Base-by-base conservation (phyloP, 2,113 vertebrate species). In the Mesitornis unicolor region DNA sequence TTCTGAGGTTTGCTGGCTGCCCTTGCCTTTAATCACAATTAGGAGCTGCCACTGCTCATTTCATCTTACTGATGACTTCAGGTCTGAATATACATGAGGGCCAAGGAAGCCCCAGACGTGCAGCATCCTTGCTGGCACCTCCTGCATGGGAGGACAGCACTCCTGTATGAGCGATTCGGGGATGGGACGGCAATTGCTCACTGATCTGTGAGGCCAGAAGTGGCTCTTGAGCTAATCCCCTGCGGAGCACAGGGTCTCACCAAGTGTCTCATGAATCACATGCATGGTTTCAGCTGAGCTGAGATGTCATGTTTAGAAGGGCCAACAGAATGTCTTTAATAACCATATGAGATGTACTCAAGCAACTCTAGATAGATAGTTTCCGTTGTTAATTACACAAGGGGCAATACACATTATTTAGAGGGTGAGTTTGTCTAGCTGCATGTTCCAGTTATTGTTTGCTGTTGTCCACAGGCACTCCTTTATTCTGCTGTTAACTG, bases 131-230 rank as follows among this genome's bases (percentile, higher is more conserved):
- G 5, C 69, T 71, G 78, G 69, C 61, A 84, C 48, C 65, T n/a
- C 78, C 25, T 14, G 75, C 22, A 7, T 2, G 3, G 25, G 28
- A 63, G 20, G 9, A 24, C 19, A n/a, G 25, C 1, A 8, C 20
- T 51, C 29, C 38, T 11, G 43, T 19, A 15, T 1, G 2, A 63
- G 26, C 0, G 1, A 50, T 22, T 7, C 1, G 6, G 29, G 33
- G 31, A 67, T 1, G 11, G 59, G 51, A 50, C 24, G 59, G 54
- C 48, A 29, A 35, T 6, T 57, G 47, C 36, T 70, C 18, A 20
- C 51, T 0, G 0, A 26, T 10, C 54, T 48, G 45, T 57, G 36
- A 51, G 40, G 81, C 9, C 64, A 84, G 54, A 65, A 28, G 42
- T 42, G 42, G 38, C 56, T 81, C 54, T 5, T 31, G 50, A 69